Conservation (phyloP, 2,113 vertebrate species). For the Protobothrops mucrosquamatus region DNA sequence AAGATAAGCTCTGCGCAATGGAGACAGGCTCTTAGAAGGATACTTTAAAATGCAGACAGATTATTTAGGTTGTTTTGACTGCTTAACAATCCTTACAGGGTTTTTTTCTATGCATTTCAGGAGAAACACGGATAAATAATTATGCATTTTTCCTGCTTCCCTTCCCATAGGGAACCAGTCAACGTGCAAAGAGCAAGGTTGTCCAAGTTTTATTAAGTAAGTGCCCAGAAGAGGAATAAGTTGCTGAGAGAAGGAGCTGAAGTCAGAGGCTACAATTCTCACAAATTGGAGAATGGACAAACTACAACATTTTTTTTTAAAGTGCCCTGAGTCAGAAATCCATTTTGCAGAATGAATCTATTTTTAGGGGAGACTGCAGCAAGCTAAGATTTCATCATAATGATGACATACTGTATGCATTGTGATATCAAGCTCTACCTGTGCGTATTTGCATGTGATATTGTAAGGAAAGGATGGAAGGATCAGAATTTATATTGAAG, state of each 20-base stretch:
- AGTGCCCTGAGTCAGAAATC: neutral
- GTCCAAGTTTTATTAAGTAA: neutral
- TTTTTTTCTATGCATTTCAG: neutral
- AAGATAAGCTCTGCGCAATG: neutral
- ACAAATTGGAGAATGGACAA: neutral
- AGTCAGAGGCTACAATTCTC: neutral
- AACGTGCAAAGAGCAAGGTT: neutral
- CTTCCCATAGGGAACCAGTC: neutral
- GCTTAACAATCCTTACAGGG: neutral
- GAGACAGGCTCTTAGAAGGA: neutral
- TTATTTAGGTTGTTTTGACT: neutral
- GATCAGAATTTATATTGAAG: neutral
- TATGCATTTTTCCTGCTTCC: neutral
- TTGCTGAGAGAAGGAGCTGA: neutral
- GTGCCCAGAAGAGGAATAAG: neutral
- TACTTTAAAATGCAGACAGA: neutral
- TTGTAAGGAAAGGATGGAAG: neutral
- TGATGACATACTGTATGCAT: neutral
- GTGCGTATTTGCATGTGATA: neutral
- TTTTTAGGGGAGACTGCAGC: neutral
- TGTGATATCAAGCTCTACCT: neutral
- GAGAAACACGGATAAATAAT: neutral
- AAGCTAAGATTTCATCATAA: neutral
- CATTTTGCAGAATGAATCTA: neutral
- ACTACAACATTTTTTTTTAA: neutral